These are phyloP conservation scores for Isichthys henryi DNA, from an alignment of 2,113 vertebrate species.

Conservation along the genomic window DNA sequence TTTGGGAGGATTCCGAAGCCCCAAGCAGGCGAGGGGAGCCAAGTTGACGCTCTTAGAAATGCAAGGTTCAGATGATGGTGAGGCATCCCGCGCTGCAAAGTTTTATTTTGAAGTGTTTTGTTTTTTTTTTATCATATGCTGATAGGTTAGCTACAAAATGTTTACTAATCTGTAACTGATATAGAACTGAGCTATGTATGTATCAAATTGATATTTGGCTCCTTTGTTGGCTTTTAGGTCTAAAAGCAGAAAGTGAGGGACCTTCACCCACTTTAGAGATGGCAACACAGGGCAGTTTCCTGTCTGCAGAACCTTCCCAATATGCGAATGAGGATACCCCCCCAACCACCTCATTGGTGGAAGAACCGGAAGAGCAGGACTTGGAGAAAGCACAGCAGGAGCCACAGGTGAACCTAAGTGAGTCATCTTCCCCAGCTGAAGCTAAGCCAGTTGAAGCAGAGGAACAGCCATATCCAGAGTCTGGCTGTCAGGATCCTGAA, in stretches of 20 bases:
- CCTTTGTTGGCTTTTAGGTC: constrained; percentile 38
- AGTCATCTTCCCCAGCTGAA: constrained; percentile 28
- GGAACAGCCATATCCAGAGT: constrained; percentile 39
- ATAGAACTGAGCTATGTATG: background rate
- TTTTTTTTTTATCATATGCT: background rate
- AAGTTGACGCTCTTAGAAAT: constrained; percentile 63
- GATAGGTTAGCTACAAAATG: too few species aligned
- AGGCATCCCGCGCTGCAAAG: constrained; percentile 13
- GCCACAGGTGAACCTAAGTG: constrained; percentile 42
- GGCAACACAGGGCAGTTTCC: constrained; percentile 58
- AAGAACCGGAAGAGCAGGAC: constrained; percentile 30
- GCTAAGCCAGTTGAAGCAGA: constrained; percentile 37
- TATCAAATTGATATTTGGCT: background rate
- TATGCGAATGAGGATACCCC: constrained; percentile 38
- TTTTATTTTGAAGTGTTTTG: background rate
- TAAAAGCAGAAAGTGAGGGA: constrained; percentile 61
- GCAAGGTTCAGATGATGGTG: constrained; percentile 80
- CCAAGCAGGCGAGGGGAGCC: constrained; percentile 57
- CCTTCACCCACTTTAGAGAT: constrained; percentile 50
- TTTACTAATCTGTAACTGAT: background rate
- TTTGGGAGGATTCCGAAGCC: constrained; percentile 50
- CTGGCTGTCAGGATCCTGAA: constrained; percentile 15
- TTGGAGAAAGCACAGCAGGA: constrained; percentile 30
- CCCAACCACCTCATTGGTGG: constrained; percentile 40
- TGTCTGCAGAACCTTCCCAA: constrained; percentile 56